Evolutionary conservation across 1,140 invertebrate species (phyloP), one percentile per base, ranked within the genome.

Genomic region (Magallana angulata): DNA sequence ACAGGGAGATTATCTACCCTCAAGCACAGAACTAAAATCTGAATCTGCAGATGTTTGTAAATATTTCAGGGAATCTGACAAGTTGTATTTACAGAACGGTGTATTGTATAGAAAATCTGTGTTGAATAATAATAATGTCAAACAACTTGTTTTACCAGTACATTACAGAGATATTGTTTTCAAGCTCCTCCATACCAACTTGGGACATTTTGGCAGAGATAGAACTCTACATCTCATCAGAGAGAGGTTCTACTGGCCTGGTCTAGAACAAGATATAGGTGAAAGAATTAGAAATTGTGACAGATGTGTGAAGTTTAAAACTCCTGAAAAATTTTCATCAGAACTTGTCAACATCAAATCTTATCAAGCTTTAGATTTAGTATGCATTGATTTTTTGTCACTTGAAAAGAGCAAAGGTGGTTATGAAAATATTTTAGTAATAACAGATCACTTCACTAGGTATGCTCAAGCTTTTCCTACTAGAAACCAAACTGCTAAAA

Each of bases 401-500:
- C 24, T 87, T 16, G 86, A 87, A 85, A 83, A 24, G 80, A 84
- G 84, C 24, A 88, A 89, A 57, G 85, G 85, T 59, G 36, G 64
- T 7, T 83, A 82, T 60, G 4, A 85, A 62, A 9, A 86, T 57
- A 76, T 85, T 68, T 16, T 89, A 87, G 90, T 89, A 3, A 85
- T 88, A 30, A 87, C 87, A 56, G 88, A 87, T 18, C 64, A 57
- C 12, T 48, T 48, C 36, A 48, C 36, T 48, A 48, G 36, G 36
- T 48, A 48, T 48, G 36, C 36, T 48, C 36, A 88, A n/a, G 87
- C 87, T 24, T 62, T 87, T 60, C 85, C 89, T 12, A n/a, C 36
- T 18, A 14, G 81, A 16, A 86, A 86, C 16, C 81, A 89, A 62
- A 57, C 57, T 24, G 87, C 87, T 76, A 68, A 89, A 83, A 76